phyloP scores from a whole-genome alignment of 2,888 invertebrate species.

The Cephus runcator region DNA sequence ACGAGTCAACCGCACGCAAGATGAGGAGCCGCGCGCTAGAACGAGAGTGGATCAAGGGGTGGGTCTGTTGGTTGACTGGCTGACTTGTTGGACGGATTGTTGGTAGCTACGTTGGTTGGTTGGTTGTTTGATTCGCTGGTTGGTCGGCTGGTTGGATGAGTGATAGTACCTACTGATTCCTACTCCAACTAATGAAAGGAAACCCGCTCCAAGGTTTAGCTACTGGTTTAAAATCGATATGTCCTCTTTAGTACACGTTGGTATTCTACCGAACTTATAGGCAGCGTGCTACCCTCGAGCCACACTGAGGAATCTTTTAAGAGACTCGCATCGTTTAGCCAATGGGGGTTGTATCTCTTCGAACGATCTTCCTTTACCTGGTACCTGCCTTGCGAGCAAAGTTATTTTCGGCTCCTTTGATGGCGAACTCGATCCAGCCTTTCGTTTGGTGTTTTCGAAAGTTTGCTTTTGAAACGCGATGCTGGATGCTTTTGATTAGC shows the following conservation, averaged over 20 bases:
- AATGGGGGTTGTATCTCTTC: neutral
- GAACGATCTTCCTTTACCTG: neutral
- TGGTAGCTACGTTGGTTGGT: constrained; percentile 37
- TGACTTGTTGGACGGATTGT: neutral
- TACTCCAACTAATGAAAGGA: constrained; percentile 65
- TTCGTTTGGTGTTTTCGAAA: neutral
- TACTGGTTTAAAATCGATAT: constrained; percentile 59
- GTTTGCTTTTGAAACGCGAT: constrained; percentile 1
- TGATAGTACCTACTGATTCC: constrained; percentile 40
- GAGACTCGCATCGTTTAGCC: constrained; percentile 20
- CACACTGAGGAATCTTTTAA: constrained; percentile 35
- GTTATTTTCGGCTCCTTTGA: constrained; percentile 3
- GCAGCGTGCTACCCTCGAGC: constrained; percentile 10
- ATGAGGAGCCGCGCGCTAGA: constrained; percentile 55
- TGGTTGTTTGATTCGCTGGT: constrained; percentile 48
- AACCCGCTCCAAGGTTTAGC: constrained; percentile 59
- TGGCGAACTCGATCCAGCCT: neutral
- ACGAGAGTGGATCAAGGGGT: constrained; percentile 54
- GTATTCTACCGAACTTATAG: constrained; percentile 25
- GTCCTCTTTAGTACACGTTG: constrained; percentile 44
- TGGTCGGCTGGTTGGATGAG: constrained; percentile 56
- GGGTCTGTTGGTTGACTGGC: constrained; percentile 7
- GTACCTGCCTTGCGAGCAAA: neutral
- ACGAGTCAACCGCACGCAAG: constrained; percentile 65
- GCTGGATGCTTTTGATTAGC: neutral